phyloP scores from a whole-genome alignment of 2,113 vertebrate species.

The Nerophis ophidion region DNA sequence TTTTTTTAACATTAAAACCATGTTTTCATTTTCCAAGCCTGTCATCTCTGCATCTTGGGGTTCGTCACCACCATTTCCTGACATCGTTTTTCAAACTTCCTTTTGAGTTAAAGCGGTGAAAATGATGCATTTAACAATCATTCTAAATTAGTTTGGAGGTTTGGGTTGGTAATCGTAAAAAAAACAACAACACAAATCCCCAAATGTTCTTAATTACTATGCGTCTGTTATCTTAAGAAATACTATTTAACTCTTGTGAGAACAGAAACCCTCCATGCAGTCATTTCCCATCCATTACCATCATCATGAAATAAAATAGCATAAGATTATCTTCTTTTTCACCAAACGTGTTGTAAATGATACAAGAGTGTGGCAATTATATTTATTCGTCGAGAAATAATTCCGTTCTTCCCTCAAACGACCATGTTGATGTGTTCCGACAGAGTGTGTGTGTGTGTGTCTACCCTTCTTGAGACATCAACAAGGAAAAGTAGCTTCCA shows the following conservation, averaged over 20 bases:
- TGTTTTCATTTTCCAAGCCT: too few species aligned
- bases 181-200: neutral
- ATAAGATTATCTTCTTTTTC: neutral
- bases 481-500: too few species aligned
- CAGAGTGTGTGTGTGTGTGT: neutral
- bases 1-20: too few species aligned
- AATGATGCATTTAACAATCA: neutral
- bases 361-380: neutral
- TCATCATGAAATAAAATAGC: neutral
- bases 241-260: neutral
- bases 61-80: too few species aligned
- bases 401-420: constrained; percentile 33
- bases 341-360: neutral
- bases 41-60: too few species aligned
- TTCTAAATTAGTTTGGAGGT: neutral
- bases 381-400: neutral
- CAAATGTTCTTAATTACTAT: neutral
- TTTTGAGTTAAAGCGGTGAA: neutral
- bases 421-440: constrained; percentile 61
- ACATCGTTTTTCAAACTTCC: too few species aligned
- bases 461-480: too few species aligned
- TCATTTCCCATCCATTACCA: constrained; percentile 1
- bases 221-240: neutral
- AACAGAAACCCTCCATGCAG: neutral
- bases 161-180: neutral